Evolutionary conservation across 2,797 vertebrate species (phyloP), one percentile per base, ranked within the genome.

Genomic region (Erithacus rubecula): DNA sequence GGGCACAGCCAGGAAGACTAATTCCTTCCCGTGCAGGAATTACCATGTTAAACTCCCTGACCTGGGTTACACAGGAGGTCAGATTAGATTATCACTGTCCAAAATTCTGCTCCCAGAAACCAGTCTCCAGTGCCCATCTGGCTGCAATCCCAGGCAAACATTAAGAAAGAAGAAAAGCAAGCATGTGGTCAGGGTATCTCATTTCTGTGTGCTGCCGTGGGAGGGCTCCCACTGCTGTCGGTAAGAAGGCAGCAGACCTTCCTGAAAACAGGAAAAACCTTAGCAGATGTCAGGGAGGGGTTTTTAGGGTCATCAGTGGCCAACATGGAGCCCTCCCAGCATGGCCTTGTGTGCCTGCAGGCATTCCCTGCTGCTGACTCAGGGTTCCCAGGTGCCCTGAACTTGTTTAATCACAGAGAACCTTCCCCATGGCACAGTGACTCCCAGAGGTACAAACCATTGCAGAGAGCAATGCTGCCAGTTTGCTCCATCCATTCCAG

Each of bases 81-180:
- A 94, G 83, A 84, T 93, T 89, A 94, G 77, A 87, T 87, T 91
- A 91, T 77, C 16, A 2, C 24, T 82, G 82, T 82, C 83, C 85
- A 82, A 82, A 79, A 58, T 76, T 82, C 74, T 91, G 80, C 74
- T 87, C 83, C 94, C 12, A 14, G 85, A 95, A 95, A 76, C 70
- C 59, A 90, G 34, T 81, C 90, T 89, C 56, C 67, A 63, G 67
- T 72, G 74, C 59, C 84, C 78, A n/a, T 79, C 80, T 96, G 94
- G 94, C 94, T 83, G 49, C 63, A 87, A 27, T 83, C 93, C 94
- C 70, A 84, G 43, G 60, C 64, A 94, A 97, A 92, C 51, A 93
- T 9, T 8, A 76, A 49, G 55, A 59, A 51, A 64, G 41, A 27
- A 52, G 51, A 52, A 83, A 60, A 23, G 5, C 44, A 63, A 63